Evolutionary conservation across 2,113 vertebrate genomes (phyloP), one percentile per base, ranked within the genome.

Genomic region (Pedetes capensis): DNA sequence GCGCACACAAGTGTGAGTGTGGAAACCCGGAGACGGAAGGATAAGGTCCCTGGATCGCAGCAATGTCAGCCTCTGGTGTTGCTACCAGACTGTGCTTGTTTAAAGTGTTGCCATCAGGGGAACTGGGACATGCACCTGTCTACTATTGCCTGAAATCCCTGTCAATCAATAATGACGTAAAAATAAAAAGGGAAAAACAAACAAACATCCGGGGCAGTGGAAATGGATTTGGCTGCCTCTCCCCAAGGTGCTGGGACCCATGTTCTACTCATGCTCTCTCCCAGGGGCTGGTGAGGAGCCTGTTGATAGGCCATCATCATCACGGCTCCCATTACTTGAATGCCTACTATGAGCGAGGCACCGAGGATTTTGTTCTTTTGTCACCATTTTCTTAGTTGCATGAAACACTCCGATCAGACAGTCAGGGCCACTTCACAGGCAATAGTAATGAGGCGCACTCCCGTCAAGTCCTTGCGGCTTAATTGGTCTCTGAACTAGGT

Each of bases 221-320:
- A 51, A 53, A 49, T 49, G 34, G 59, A 10, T 39, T 55, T 75
- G 57, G 53, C 22, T 47, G 0, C 0, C 16, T 75, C 4, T 23
- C 53, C 23, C 76, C 53, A 37, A 23, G 27, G 61, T 47, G n/a
- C 44, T 59, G 74, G 61, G 34, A 39, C 27, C 8, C 7, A 32
- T 25, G 23, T 13, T 74, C 68, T 29, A 5, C n/a, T n/a, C n/a
- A 53, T 0, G 20, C 34, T 42, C 12, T 66, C 32, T 80, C 55
- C 17, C 6, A n/a, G 39, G 20, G 44, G 37, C 37, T 23, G 2
- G 18, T 14, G 20, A 34, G 4, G 13, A 71, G 3, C 39, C 37
- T 16, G 1, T n/a, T n/a, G n/a, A n/a, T n/a, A n/a, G n/a, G 27
- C 6, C 5, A 0, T 13, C 17, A 13, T 18, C 49, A 8, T 10